Percentiles rank a stretch among this genome's conserved stretches.
These are phyloP conservation scores for Sinella curviseta DNA, from an alignment of 1,140 invertebrate genomes.

Conservation along the genomic window DNA sequence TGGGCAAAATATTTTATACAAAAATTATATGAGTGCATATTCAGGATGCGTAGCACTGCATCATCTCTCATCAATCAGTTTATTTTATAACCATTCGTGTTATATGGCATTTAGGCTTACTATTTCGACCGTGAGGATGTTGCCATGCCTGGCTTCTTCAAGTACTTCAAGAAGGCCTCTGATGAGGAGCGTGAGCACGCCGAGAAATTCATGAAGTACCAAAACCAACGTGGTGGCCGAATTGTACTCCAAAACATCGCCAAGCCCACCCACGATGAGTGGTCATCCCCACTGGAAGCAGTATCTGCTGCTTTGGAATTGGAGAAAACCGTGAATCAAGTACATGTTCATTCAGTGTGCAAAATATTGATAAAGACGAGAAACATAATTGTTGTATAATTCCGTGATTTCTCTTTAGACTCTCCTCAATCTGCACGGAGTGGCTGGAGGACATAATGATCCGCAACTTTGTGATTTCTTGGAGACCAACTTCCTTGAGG, in stretches of 20 bases:
- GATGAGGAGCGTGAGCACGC: conserved; percentile 68
- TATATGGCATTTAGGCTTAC: conserved; percentile 56
- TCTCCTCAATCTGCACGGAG: conserved; percentile 59
- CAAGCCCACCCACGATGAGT: conserved; percentile 62
- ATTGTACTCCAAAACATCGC: conserved; percentile 58
- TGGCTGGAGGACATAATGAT: conserved; percentile 52
- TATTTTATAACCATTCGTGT: too few species aligned
- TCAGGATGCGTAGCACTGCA: too few species aligned
- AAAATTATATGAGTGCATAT: too few species aligned
- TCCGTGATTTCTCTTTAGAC: conserved; percentile 52
- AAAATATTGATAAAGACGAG: neutral
- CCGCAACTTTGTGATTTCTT: conserved; percentile 62
- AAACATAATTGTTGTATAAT: neutral
- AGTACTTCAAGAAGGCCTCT: conserved; percentile 62
- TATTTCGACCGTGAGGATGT: conserved; percentile 69
- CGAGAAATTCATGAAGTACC: conserved; percentile 66
- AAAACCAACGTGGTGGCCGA: conserved; percentile 64
- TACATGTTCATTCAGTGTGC: conserved; percentile 40
- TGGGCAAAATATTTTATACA: too few species aligned
- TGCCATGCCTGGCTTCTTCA: conserved; percentile 63
- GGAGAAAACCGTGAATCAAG: conserved; percentile 65
- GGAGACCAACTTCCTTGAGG: conserved; percentile 62
- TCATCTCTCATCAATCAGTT: too few species aligned
- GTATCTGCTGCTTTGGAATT: conserved; percentile 62
- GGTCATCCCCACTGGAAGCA: conserved; percentile 61